These are phyloP conservation scores for Tokudaia muenninki DNA, from an alignment of 2,797 vertebrate species.

Conservation along the genomic window DNA sequence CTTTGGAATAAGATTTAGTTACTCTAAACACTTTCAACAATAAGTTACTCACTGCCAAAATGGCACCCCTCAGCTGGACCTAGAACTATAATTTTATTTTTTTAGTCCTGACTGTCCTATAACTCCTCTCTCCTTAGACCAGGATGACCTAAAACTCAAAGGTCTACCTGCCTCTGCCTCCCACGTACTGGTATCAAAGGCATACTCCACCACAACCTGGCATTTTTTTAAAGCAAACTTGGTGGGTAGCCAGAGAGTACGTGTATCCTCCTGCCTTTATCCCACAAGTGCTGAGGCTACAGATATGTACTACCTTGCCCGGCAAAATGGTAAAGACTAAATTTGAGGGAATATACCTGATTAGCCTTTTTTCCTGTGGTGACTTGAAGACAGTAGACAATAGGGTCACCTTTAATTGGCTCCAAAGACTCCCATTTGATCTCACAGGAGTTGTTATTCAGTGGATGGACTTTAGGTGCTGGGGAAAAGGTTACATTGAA, in stretches of 20 bases:
- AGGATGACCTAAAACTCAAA: not conserved
- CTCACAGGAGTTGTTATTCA: conserved; percentile 88
- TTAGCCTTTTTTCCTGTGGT: conserved; percentile 89
- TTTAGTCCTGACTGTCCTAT: not conserved
- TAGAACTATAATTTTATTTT: not conserved
- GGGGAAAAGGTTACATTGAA: not conserved
- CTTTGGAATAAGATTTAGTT: conserved; percentile 24
- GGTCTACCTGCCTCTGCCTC: not conserved
- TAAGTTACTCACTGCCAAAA: not conserved
- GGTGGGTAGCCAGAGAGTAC: not conserved
- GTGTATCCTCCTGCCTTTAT: not conserved
- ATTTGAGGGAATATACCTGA: conserved; percentile 85
- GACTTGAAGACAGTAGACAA: conserved; percentile 91
- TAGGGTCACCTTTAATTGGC: conserved; percentile 91
- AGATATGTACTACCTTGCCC: too few relatives aligned
- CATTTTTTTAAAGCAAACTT: not conserved
- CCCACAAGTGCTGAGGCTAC: not conserved
- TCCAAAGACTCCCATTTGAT: conserved; percentile 90
- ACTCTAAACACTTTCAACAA: conserved; percentile 5
- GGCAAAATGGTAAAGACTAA: not conserved
- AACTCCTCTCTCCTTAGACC: not conserved
- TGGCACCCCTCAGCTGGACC: not conserved
- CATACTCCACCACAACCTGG: too few relatives aligned
- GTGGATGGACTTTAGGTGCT: conserved; percentile 89
- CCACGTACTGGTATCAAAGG: not conserved